Evolutionary conservation across 2,888 invertebrate species (phyloP).

Genomic region (Cheilosia grossa): DNA sequence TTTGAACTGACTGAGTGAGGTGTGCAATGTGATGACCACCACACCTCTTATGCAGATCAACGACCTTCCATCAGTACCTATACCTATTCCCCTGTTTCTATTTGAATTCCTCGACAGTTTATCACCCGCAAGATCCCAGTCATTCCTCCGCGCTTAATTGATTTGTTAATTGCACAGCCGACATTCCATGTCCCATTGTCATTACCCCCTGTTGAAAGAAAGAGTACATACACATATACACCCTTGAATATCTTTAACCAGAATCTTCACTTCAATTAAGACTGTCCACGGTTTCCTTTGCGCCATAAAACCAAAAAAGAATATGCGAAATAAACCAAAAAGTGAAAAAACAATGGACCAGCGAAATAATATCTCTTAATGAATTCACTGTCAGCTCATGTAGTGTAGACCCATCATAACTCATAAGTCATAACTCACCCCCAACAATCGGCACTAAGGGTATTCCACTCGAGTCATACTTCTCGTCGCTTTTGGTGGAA

Average conservation of each 20-base stretch:
- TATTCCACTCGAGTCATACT: slow-evolving; percentile 78
- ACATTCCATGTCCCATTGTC: slow-evolving; percentile 48
- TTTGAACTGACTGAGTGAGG: no score
- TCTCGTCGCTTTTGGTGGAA: slow-evolving; percentile 80
- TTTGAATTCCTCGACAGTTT: background rate
- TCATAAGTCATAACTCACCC: slow-evolving; percentile 79
- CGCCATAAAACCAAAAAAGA: slow-evolving; percentile 11
- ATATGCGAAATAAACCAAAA: background rate
- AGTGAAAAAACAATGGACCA: slow-evolving; percentile 42
- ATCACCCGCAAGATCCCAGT: slow-evolving; percentile 24
- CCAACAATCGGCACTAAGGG: slow-evolving; percentile 81
- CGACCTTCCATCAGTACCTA: no score
- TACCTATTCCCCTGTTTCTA: background rate
- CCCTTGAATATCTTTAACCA: slow-evolving; percentile 18
- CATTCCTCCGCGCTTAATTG: slow-evolving; percentile 55
- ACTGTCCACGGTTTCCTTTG: slow-evolving; percentile 47
- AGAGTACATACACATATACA: background rate
- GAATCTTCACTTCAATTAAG: slow-evolving; percentile 66
- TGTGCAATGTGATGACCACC: background rate
- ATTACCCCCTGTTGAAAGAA: slow-evolving; percentile 33
- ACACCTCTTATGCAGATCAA: background rate
- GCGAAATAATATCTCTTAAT: slow-evolving; percentile 50
- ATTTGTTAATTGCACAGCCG: slow-evolving; percentile 65
- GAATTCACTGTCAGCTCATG: slow-evolving; percentile 48
- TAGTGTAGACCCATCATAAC: slow-evolving; percentile 48